phyloP scores from a whole-genome alignment of 2,888 invertebrate species.

The Harpalus rufipes region DNA sequence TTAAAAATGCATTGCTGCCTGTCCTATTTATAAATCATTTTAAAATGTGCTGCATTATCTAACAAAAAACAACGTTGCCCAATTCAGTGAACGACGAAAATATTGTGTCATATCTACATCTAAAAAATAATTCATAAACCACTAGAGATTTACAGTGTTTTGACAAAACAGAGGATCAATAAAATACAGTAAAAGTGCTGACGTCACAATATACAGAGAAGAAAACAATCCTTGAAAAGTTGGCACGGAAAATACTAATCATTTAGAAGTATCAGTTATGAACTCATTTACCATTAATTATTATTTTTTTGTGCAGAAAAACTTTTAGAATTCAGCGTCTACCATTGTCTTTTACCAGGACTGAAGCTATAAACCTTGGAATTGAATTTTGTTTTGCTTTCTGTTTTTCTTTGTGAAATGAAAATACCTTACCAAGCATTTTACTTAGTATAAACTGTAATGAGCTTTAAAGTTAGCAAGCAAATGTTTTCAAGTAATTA shows the following conservation, averaged over 20 bases:
- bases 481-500: no score
- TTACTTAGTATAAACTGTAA: no score
- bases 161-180: slow-evolving; percentile 23
- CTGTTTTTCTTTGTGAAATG: neutral
- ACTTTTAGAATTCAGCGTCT: neutral
- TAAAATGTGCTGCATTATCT: no score
- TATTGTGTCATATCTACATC: slow-evolving; percentile 19
- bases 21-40: no score
- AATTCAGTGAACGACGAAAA: neutral
- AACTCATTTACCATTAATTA: slow-evolving; percentile 14
- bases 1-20: no score
- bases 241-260: slow-evolving; percentile 32
- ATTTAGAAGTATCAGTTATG: slow-evolving; percentile 15
- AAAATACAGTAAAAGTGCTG: slow-evolving; percentile 11
- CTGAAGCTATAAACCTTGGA: slow-evolving; percentile 57
- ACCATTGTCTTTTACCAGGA: slow-evolving; percentile 59
- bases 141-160: slow-evolving; percentile 24
- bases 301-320: neutral
- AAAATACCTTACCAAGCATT: neutral
- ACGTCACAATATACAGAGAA: slow-evolving; percentile 13
- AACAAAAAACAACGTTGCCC: no score
- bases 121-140: slow-evolving; percentile 15
- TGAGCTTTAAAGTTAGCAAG: no score
- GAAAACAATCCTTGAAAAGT: slow-evolving; percentile 33
- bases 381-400: slow-evolving; percentile 3